These are phyloP conservation scores for Rhodeus uyekii DNA, from an alignment of 2,797 vertebrate species.

Conservation along the genomic window DNA sequence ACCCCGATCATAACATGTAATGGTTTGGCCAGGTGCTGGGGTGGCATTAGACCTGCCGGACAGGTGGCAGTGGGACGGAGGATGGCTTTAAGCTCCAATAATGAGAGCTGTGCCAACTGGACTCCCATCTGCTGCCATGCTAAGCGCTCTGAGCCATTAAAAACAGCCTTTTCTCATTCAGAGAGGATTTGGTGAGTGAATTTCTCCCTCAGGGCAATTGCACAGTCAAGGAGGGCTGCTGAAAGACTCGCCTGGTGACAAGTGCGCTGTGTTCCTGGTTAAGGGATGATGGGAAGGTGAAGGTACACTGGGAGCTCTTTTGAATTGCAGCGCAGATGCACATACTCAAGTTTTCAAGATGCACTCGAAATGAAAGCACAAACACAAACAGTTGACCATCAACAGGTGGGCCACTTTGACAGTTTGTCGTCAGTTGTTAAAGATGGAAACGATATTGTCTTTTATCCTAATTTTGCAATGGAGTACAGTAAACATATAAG, in stretches of 20 bases:
- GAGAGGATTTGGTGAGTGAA: slow-evolving; percentile 52
- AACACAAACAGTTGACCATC: neutral
- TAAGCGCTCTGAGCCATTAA: slow-evolving; percentile 76
- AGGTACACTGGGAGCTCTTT: slow-evolving; percentile 1
- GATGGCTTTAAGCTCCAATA: slow-evolving; percentile 72
- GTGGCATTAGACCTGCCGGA: slow-evolving; percentile 77
- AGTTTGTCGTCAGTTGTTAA: neutral
- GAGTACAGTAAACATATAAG: neutral
- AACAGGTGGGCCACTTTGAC: neutral
- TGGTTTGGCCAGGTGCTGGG: slow-evolving; percentile 75
- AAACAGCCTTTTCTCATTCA: slow-evolving; percentile 67
- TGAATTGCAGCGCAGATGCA: neutral
- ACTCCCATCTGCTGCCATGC: slow-evolving; percentile 77
- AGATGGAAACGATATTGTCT: neutral
- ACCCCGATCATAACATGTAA: slow-evolving; percentile 76
- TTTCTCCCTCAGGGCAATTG: slow-evolving; percentile 41
- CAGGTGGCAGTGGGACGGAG: slow-evolving; percentile 74
- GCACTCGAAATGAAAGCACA: neutral
- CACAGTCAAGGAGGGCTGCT: slow-evolving; percentile 39
- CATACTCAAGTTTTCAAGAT: slow-evolving; percentile 4
- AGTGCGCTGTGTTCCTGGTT: slow-evolving; percentile 17
- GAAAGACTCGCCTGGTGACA: slow-evolving; percentile 40
- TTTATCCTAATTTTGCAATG: neutral
- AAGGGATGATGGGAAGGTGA: slow-evolving; percentile 41
- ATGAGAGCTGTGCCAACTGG: slow-evolving; percentile 75